A percentile compares a stretch with the other conserved stretches of the same genome.
These are phyloP conservation scores for Monarcha castaneiventris DNA, from an alignment of 2,113 vertebrate species.

Conservation along the genomic window DNA sequence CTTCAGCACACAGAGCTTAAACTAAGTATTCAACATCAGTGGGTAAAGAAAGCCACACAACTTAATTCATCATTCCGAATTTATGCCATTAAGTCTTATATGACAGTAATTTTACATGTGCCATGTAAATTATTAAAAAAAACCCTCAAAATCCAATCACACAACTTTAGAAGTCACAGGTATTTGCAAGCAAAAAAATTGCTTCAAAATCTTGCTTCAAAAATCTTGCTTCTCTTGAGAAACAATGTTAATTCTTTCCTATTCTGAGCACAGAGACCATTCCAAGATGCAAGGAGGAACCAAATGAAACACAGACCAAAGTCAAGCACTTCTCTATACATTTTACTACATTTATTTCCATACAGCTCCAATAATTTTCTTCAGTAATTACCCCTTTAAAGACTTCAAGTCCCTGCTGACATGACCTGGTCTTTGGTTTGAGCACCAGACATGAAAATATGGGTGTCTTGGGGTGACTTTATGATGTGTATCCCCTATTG, in stretches of 20 bases:
- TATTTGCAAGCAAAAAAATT: not conserved
- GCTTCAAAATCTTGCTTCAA: not conserved
- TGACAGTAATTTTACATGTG: not conserved
- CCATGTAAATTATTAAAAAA: not conserved
- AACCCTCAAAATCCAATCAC: not conserved
- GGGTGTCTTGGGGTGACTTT: no score
- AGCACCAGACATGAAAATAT: not conserved
- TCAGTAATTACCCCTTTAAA: not conserved
- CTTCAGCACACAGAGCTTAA: not conserved
- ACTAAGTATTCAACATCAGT: not conserved
- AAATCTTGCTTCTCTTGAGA: not conserved
- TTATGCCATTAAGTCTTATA: not conserved
- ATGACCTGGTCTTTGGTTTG: not conserved
- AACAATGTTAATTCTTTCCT: not conserved
- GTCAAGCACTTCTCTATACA: not conserved
- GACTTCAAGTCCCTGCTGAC: not conserved
- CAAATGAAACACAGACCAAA: not conserved
- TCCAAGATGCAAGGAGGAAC: not conserved
- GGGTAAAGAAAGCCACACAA: not conserved
- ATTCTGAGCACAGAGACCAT: not conserved
- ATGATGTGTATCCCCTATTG: no score
- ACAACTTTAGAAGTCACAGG: not conserved
- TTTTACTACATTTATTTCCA: not conserved
- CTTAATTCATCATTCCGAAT: not conserved
- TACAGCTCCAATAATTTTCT: not conserved